Percentiles rank a stretch among this genome's conserved stretches.
phyloP scores from a whole-genome alignment of 1,140 invertebrate genomes.

The Pentalonia nigronervosa region DNA sequence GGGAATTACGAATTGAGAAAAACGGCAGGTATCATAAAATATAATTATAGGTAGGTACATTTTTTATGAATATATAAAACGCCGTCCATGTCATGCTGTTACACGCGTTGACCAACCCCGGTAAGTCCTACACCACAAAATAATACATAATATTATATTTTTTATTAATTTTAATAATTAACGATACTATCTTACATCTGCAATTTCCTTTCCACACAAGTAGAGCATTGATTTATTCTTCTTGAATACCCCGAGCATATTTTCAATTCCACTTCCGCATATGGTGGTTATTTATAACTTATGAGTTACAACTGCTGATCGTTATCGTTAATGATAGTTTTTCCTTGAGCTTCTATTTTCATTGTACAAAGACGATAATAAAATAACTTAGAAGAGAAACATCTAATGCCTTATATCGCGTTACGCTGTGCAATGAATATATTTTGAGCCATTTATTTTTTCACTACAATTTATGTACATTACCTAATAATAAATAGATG shows the following conservation, averaged over 20 bases:
- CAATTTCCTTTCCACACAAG: not conserved
- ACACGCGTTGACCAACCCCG: too few species aligned
- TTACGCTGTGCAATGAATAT: not conserved
- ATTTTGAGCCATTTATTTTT: not conserved
- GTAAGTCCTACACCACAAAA: too few species aligned
- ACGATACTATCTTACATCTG: not conserved
- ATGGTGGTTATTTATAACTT: not conserved
- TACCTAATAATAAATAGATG: not conserved
- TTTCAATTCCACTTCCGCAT: not conserved
- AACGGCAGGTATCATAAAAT: too few species aligned
- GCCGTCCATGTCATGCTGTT: too few species aligned
- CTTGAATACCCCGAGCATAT: not conserved
- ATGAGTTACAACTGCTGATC: not conserved
- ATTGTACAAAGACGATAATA: not conserved
- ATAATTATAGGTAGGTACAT: too few species aligned
- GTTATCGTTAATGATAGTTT: not conserved
- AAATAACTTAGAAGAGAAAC: not conserved
- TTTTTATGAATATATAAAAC: too few species aligned
- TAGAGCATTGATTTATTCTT: not conserved
- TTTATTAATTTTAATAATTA: too few species aligned
- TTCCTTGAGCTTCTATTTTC: conserved; percentile 2
- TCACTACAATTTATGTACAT: not conserved
- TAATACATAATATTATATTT: too few species aligned
- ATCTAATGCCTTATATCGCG: not conserved
- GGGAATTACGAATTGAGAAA: too few species aligned